Evolutionary conservation across 37 sponge, comb jelly and placozoan species (phyloP), one percentile per base, ranked within the genome.

Genomic region (Crambe crambe): DNA sequence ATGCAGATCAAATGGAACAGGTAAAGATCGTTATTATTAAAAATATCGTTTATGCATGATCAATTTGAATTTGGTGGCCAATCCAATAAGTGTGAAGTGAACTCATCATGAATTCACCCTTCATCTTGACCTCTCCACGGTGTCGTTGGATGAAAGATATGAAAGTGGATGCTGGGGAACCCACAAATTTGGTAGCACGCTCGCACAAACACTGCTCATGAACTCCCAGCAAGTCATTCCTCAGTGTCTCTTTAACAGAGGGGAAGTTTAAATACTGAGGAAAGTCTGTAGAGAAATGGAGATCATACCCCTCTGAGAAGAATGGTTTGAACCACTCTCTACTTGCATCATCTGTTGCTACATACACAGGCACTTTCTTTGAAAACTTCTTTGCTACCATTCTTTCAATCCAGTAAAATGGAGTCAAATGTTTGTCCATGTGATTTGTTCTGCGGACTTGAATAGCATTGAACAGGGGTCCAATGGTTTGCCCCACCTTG

Each of bases 361-460:
- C 83, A 56, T 94, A 94, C 0, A 94, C 80, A n/a, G 88, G 88
- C 0, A 78, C 29, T 0, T 66, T 58, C 2, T 64, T 69, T 3
- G 82, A 66, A 60, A 87, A 79, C 20, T 74, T 82, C 4, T 32
- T 63, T 21, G 70, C 60, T 29, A 44, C 23, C 77, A 94, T 73
- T 44, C 63, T 38, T 0, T 83, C 77, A 1, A 94, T 54, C 95
- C 95, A 94, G 65, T 75, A 82, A 8, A 74, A 60, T 35, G 39
- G 80, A 2, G 75, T n/a, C 10, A 87, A 39, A 1, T 73, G 73
- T 23, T 69, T 68, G 56, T 72, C 70, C 66, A 74, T 66, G 61
- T 94, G 91, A 43, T 75, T 64, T 23, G 30, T 74, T 42, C 95
- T 62, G 32, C 95, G 80, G 22, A 94, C 89, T 76, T 94, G 95